Evolutionary conservation across 2,797 vertebrate species (phyloP).

Genomic region (Ibycter americanus): DNA sequence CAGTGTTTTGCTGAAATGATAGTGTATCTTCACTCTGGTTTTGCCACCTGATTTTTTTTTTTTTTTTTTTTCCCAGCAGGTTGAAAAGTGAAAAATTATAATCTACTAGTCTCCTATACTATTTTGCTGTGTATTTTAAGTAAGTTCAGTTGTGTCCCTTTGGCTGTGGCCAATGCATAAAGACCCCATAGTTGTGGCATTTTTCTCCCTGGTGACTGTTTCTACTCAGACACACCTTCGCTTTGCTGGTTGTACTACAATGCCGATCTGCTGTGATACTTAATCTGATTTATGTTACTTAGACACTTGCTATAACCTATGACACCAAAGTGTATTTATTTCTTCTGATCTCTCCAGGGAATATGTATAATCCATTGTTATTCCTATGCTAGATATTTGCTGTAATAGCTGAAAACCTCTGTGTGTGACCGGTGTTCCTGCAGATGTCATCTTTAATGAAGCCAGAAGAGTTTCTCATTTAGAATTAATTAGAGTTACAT

Average conservation of each 20-base stretch:
- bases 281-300: conserved; percentile 35
- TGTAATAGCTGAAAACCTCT: conserved; percentile 11
- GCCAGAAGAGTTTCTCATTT: conserved; percentile 20
- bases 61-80: background rate
- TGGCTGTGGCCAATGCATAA: background rate
- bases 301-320: background rate
- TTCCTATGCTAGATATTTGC: background rate
- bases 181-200: background rate
- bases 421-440: background rate
- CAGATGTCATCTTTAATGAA: conserved; percentile 42
- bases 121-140: background rate
- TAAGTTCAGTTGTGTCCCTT: background rate
- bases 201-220: background rate
- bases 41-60: background rate
- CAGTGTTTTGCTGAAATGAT: background rate
- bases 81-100: background rate
- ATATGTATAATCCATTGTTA: conserved; percentile 36
- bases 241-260: background rate
- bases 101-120: background rate
- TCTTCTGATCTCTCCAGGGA: background rate
- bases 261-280: conserved; percentile 4
- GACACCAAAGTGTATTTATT: conserved; percentile 38
- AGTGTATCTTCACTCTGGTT: background rate
- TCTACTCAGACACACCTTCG: background rate
- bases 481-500: conserved; percentile 51